Conservation (phyloP, 2,888 invertebrate species). For the Diplazon laetatorius region DNA sequence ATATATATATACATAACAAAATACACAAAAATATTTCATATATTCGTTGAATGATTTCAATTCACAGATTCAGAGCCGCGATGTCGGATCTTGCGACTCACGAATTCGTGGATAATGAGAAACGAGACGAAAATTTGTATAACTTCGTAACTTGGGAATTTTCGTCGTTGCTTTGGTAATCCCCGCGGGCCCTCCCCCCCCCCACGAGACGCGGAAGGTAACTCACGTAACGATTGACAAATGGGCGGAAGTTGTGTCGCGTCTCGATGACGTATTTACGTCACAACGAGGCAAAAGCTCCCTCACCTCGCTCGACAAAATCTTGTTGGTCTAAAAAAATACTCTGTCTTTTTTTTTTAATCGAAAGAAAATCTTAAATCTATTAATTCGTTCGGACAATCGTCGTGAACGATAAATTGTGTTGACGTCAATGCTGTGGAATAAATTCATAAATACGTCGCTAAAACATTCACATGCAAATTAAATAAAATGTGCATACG, state of each 20-base stretch:
- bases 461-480: neutral
- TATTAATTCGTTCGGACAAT: constrained; percentile 10
- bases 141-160: constrained; percentile 29
- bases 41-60: no score
- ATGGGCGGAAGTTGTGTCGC: constrained; percentile 43
- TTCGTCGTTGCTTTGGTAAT: constrained; percentile 41
- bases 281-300: constrained; percentile 1
- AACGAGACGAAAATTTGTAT: neutral
- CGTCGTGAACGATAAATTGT: neutral
- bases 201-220: constrained; percentile 51
- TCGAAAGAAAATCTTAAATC: no score
- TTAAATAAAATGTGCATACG: no score
- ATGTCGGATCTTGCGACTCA: no score
- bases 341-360: no score
- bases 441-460: neutral
- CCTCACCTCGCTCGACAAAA: neutral
- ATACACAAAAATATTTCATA: no score
- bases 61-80: no score
- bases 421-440: constrained; percentile 13
- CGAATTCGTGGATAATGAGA: no score
- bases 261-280: constrained; percentile 30
- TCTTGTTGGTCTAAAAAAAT: no score
- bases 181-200: no score
- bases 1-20: no score
- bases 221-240: constrained; percentile 57